phyloP scores from a whole-genome alignment of 2,113 vertebrate genomes.

The Coregonus clupeaformis region DNA sequence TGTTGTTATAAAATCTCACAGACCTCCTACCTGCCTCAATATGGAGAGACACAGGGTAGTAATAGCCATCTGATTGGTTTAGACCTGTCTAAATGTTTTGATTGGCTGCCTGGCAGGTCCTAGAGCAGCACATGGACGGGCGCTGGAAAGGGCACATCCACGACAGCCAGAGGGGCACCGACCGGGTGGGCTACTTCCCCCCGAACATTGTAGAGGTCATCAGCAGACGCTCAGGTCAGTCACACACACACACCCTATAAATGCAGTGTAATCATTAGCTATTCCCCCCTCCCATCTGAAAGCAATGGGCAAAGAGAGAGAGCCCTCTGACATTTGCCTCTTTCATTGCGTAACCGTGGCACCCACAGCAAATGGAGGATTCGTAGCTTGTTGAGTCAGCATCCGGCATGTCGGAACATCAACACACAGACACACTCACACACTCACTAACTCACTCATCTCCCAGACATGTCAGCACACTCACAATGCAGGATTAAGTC shows the following conservation, averaged over 20 bases:
- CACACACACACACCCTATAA: not conserved
- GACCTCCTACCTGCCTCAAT: not conserved
- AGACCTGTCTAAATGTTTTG: not conserved
- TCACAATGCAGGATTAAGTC: not conserved
- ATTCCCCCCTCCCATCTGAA: not conserved
- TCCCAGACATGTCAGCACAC: not conserved
- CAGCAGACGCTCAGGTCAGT: slow-evolving; percentile 83
- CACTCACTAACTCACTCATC: slow-evolving; percentile 5
- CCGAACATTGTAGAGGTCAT: slow-evolving; percentile 93
- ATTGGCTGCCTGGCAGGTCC: slow-evolving; percentile 73
- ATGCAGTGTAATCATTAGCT: not conserved
- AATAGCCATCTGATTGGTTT: not conserved
- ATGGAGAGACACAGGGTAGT: not conserved
- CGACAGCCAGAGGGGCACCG: slow-evolving; percentile 83
- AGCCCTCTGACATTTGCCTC: not conserved
- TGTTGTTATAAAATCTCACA: not conserved
- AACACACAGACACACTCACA: slow-evolving; percentile 2
- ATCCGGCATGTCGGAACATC: not conserved
- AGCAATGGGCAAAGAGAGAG: not conserved
- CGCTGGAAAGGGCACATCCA: slow-evolving; percentile 97
- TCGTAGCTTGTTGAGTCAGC: slow-evolving; percentile 7
- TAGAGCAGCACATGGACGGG: slow-evolving; percentile 91
- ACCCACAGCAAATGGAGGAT: not conserved
- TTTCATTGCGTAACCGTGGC: not conserved
- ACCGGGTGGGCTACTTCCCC: slow-evolving; percentile 90